phyloP scores from a whole-genome alignment of 2,113 vertebrate species.

The Paratilapia polleni region DNA sequence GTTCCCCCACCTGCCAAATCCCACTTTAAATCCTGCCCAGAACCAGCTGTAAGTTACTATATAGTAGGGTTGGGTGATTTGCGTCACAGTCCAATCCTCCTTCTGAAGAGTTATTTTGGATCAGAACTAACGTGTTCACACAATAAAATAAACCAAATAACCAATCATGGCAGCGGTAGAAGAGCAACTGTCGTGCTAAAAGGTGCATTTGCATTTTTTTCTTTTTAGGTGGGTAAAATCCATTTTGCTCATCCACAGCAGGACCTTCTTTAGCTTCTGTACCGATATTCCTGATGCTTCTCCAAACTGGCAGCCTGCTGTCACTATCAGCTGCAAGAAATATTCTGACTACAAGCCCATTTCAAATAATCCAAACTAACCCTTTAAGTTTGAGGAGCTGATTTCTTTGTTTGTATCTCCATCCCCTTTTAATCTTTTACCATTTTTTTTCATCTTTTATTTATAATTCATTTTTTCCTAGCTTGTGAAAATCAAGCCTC shows the following conservation, averaged over 20 bases:
- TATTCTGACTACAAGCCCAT: background rate
- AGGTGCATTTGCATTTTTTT: too few relatives aligned
- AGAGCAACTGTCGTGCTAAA: too few relatives aligned
- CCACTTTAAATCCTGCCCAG: too few relatives aligned
- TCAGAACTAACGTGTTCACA: too few relatives aligned
- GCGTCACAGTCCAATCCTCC: too few relatives aligned
- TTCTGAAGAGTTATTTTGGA: too few relatives aligned
- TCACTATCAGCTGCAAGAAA: rapidly evolving
- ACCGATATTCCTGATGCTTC: background rate
- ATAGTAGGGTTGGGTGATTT: too few relatives aligned
- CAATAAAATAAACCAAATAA: too few relatives aligned
- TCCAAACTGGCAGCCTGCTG: background rate
- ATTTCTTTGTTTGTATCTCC: background rate
- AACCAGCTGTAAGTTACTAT: too few relatives aligned
- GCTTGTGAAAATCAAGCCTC: background rate
- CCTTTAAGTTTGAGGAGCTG: background rate
- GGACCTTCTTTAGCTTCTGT: background rate
- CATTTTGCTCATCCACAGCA: background rate
- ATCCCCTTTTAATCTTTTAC: background rate
- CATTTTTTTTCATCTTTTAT: background rate
- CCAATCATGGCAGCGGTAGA: too few relatives aligned
- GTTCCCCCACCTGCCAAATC: too few relatives aligned
- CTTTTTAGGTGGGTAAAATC: background rate
- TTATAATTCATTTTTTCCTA: background rate
- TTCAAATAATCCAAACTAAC: background rate